phyloP scores from a whole-genome alignment of 2,113 vertebrate species.

The Desmodus rotundus region DNA sequence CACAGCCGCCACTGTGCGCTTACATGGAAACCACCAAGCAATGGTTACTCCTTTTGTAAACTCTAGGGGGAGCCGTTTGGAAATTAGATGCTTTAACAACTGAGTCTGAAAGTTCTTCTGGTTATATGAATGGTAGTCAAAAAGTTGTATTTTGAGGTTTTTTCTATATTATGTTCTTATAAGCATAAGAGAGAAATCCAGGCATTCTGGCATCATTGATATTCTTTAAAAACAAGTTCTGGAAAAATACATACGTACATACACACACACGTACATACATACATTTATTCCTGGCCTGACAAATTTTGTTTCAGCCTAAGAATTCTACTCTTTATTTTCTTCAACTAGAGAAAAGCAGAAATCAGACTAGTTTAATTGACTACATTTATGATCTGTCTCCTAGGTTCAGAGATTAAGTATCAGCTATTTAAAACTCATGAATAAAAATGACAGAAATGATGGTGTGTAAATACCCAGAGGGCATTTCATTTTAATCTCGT shows the following conservation, averaged over 20 bases:
- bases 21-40: neutral
- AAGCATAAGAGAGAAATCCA: neutral
- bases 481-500: constrained; percentile 3
- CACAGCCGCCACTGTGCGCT: accelerated
- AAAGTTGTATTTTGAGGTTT: neutral
- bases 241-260: neutral
- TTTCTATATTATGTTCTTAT: neutral
- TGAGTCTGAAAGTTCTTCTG: neutral
- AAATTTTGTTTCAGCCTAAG: neutral
- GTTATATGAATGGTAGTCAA: neutral
- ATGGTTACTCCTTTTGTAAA: neutral
- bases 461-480: neutral
- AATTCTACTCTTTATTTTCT: neutral
- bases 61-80: neutral
- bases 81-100: neutral
- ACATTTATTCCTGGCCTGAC: neutral
- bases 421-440: neutral
- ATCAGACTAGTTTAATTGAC: neutral
- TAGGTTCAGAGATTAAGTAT: constrained; percentile 20
- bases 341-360: neutral
- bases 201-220: neutral
- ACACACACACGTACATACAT: neutral
- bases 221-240: neutral
- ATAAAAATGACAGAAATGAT: neutral
- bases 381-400: neutral